Evolutionary conservation across 2,888 invertebrate genomes (phyloP), one percentile per base, ranked within the genome.

Genomic region (Epinotia demarniana): DNA sequence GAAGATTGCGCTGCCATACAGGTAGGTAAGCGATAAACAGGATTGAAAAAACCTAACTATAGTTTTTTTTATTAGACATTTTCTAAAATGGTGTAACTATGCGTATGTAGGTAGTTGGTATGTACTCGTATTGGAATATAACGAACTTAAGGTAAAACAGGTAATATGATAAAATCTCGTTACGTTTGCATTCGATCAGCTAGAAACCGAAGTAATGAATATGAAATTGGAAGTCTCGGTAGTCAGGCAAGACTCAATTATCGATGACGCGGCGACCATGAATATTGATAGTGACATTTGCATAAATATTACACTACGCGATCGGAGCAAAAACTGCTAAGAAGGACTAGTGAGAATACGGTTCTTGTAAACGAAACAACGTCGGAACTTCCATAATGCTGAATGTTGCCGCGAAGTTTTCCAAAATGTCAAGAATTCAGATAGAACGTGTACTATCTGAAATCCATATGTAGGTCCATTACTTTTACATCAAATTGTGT

Each of bases 231-330:
- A 85, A 86, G 85, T 81, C 83, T 81, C 81, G 81, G 83, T 82
- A 82, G 85, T 82, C 84, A 86, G 85, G 87, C 85, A 86, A 87
- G 88, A 88, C 88, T 90, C 90, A 90, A 90, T 90, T 92, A 91
- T 89, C 87, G 87, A 83, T 85, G 87, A 84, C 83, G 85, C 82
- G 81, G 80, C 84, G 80, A 80, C 86, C 80, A 91, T 92, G 92
- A 92, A 92, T 92, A 92, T 92, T 92, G 89, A 92, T 90, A 81
- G 83, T 78, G 79, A 78, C 81, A 91, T 91, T 91, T 91, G 89
- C 90, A 91, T 91, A n/a, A n/a, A n/a, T n/a, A 87, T 82, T 83
- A 85, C 70, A 81, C 82, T 80, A 81, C 81, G 83, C 84, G 81
- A 81, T 83, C 83, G 84, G 83, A 86, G 70, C 60, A 76, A 76